Evolutionary conservation across 2,113 vertebrate species (phyloP), one percentile per base, ranked within the genome.

Genomic region (Dasyornis broadbenti): DNA sequence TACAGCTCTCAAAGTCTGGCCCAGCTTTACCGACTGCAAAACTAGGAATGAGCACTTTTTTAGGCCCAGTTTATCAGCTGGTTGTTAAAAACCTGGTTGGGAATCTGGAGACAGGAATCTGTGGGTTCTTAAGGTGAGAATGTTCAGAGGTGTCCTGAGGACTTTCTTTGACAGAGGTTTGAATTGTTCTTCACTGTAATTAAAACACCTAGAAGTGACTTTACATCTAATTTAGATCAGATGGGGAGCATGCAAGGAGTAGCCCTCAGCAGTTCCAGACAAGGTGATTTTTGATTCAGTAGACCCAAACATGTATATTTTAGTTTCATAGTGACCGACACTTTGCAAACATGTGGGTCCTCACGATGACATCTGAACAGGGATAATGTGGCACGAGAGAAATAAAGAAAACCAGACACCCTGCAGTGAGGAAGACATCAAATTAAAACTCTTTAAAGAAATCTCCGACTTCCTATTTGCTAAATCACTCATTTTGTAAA

Each of bases 221-320:
- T 88, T 81, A 56, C 7, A 53, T 64, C n/a, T 92, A 82, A 93
- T 96, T 86, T 84, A 69, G 52, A 86, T 95, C 83, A 96, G 83
- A 91, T 82, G 82, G n/a, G 28, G 49, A 82, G 17, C 14, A 31
- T 64, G 37, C 11, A 90, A 83, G 71, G n/a, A 88, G 26, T 31
- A 83, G 23, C 64, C 60, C 56, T 71, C n/a, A 60, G 31, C 35
- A 64, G 79, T 49, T 93, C 40, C 56, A 84, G 72, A 89, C 85
- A 92, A 95, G 85, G 92, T 89, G 92, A 86, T 71, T 96, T 96
- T 92, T 89, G 85, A 89, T 92, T 94, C 85, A 63, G 60, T 71
- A 93, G 90, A 92, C 20, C 52, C 70, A 88, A 94, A 70, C 56
- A 45, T 59, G 70, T 31, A 90, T 52, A 65, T 68, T 92, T 92